Evolutionary conservation across 2,113 vertebrate genomes (phyloP), one percentile per base, ranked within the genome.

Genomic region (Tursiops truncatus): DNA sequence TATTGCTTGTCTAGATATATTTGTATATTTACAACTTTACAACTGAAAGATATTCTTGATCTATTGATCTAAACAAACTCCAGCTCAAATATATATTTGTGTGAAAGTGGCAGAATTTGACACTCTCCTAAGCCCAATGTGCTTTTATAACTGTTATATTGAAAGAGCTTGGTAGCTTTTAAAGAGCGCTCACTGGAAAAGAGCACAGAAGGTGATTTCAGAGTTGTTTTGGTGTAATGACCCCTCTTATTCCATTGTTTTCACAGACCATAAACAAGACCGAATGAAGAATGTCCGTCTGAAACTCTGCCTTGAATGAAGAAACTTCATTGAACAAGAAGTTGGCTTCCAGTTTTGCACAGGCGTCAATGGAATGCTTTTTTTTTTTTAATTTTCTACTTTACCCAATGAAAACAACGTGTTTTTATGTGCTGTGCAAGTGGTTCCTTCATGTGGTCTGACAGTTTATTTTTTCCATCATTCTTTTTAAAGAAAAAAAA

Each of bases 291-390:
- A 99, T 99, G 99, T 99, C 98, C 98, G 97, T 99, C 99, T 98
- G 99, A 99, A 99, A 99, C 98, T 99, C 99, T 99, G 99, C 99
- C 99, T 99, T 99, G 99, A 99, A 99, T 99, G 99, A 99, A 99
- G 99, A 99, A 98, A 99, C 99, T 99, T 99, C 99, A 98, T 98
- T 99, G 99, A 99, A 99, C 99, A 99, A 99, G 99, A 99, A 99
- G 99, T 99, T 99, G 99, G 99, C 99, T 99, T 99, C 99, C 99
- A 99, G 99, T 99, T 99, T 99, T 99, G 99, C 99, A 99, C 99
- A 99, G 99, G 99, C 99, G 98, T 99, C 98, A 98, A 99, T 99
- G 98, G 99, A 99, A 99, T 99, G 98, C 98, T 99, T 99, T 99
- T 99, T 99, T 93, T 98, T 80, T 87, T 98, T 96, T 98, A 98